A percentile compares a stretch with the other conserved stretches of the same genome.
Evolutionary conservation across 2,113 vertebrate species (phyloP).

Genomic region (Uropsilus gracilis): DNA sequence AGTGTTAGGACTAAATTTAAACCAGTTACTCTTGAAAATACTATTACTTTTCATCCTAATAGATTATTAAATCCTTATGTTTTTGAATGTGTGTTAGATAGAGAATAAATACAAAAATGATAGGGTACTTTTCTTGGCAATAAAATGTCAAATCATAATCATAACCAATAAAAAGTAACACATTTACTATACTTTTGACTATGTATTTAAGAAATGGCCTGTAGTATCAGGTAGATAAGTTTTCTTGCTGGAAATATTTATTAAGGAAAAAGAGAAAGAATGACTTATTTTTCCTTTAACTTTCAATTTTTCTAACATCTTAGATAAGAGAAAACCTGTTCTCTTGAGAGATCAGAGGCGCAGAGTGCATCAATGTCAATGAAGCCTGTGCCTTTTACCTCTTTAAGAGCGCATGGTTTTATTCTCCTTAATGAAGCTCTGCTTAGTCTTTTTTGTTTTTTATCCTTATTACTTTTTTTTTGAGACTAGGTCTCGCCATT

Average conservation of each 20-base stretch:
- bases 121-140: neutral
- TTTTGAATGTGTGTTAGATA: conserved; percentile 25
- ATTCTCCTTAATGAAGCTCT: conserved; percentile 57
- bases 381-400: conserved; percentile 76
- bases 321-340: conserved; percentile 69
- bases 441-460: neutral
- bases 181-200: conserved; percentile 25
- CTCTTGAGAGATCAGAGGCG: conserved; percentile 77
- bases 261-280: conserved; percentile 50
- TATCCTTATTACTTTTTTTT: too few relatives aligned
- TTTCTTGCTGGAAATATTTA: conserved; percentile 32
- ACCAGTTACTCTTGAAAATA: conserved; percentile 18
- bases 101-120: neutral
- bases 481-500: too few relatives aligned
- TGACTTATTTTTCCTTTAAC: conserved; percentile 20
- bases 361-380: conserved; percentile 58
- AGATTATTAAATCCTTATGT: conserved; percentile 2
- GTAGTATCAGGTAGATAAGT: neutral
- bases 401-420: conserved; percentile 73
- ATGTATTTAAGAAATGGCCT: conserved; percentile 18
- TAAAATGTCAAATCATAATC: conserved; percentile 32
- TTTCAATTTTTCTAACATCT: conserved; percentile 50
- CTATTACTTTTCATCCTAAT: neutral
- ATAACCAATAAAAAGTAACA: neutral
- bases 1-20: conserved; percentile 47